Conservation (phyloP, 2,797 vertebrate genomes). For the Macrochelys suwanniensis region DNA sequence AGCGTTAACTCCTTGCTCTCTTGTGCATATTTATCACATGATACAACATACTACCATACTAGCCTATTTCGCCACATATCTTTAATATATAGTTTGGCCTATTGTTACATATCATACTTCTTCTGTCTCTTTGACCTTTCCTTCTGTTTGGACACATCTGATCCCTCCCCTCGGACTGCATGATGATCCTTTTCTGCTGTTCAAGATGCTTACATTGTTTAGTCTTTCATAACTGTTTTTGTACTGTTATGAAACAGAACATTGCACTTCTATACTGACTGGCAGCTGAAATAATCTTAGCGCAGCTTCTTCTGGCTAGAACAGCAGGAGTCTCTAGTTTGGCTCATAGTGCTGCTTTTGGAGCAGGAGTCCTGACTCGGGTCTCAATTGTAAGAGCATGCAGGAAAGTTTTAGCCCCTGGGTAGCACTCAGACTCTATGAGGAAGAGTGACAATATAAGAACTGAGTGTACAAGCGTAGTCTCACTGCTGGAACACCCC, state of each 20-base stretch:
- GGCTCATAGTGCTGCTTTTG: rapidly evolving
- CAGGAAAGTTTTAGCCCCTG: background rate
- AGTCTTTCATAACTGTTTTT: background rate
- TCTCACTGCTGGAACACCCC: background rate
- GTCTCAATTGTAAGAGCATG: background rate
- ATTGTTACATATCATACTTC: background rate
- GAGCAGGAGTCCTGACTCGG: background rate
- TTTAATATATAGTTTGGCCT: background rate
- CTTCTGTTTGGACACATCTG: background rate
- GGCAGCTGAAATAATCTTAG: background rate
- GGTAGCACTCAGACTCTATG: background rate
- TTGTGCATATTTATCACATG: background rate
- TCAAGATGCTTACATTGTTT: background rate
- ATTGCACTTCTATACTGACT: background rate
- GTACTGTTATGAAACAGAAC: background rate
- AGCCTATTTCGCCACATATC: background rate
- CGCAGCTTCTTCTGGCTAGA: background rate
- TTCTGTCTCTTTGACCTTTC: background rate
- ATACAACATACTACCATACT: background rate
- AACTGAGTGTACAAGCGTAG: background rate
- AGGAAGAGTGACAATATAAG: background rate
- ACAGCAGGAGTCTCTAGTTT: background rate
- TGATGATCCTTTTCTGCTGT: background rate
- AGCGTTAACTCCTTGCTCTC: background rate
- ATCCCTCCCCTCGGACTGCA: background rate